Percentiles rank a stretch among this genome's conserved stretches.
Conservation (phyloP, 2,888 invertebrate species). For the Cephus rjabovi region DNA sequence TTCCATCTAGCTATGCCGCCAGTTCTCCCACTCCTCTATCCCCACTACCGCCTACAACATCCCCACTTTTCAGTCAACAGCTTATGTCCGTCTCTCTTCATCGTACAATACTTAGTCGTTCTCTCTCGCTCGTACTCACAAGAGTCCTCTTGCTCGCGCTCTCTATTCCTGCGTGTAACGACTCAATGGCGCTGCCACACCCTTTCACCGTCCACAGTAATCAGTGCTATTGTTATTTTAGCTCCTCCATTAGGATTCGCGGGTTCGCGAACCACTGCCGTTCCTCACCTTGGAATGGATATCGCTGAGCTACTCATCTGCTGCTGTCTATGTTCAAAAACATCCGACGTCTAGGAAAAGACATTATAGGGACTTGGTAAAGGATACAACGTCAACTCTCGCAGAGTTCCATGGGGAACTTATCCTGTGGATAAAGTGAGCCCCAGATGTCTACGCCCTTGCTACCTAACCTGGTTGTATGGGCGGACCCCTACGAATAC, state of each 20-base stretch:
- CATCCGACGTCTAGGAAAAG: neutral
- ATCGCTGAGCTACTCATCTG: neutral
- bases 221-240: conserved; percentile 64
- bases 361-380: neutral
- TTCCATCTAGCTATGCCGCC: conserved; percentile 19
- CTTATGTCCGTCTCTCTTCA: conserved; percentile 19
- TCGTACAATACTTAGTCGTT: conserved; percentile 4
- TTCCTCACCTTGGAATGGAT: conserved; percentile 6
- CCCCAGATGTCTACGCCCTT: neutral
- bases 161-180: conserved; percentile 63
- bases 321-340: neutral
- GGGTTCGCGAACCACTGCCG: conserved; percentile 18
- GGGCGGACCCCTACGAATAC: neutral
- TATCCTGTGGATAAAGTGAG: neutral
- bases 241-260: conserved; percentile 37
- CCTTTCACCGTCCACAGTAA: conserved; percentile 63
- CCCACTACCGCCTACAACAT: conserved; percentile 39
- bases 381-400: neutral
- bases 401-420: neutral
- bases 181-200: conserved; percentile 66
- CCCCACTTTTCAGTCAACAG: conserved; percentile 27
- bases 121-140: conserved; percentile 3
- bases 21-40: conserved; percentile 25
- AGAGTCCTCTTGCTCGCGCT: conserved; percentile 7
- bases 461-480: neutral